A percentile compares a stretch with the other conserved stretches of the same genome.
phyloP scores from a whole-genome alignment of 1,140 invertebrate species.

The Dendrolimus kikuchii region DNA sequence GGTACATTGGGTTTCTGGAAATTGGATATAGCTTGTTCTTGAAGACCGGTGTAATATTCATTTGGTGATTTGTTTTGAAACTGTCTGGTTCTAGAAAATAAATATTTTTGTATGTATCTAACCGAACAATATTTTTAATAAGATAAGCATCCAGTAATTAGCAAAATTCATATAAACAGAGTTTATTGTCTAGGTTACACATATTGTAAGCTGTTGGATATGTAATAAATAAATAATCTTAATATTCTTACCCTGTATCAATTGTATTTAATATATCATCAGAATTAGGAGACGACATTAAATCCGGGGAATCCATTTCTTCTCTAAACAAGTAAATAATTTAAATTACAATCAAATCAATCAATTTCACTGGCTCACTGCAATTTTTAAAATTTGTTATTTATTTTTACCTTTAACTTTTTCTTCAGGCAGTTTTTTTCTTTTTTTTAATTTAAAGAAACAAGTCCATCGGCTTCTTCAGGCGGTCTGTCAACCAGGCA shows the following conservation, averaged over 20 bases:
- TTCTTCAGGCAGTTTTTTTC: too few species aligned
- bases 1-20: constrained; percentile 64
- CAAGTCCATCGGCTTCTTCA: too few species aligned
- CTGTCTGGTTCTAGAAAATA: constrained; percentile 6
- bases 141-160: too few species aligned
- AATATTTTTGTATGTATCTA: background rate
- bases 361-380: background rate
- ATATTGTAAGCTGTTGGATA: too few species aligned
- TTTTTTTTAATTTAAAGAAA: too few species aligned
- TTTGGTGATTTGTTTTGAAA: constrained; percentile 2
- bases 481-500: too few species aligned
- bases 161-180: too few species aligned
- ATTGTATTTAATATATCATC: constrained; percentile 12
- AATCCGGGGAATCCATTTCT: constrained; percentile 34
- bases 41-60: constrained; percentile 35
- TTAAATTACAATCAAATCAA: background rate
- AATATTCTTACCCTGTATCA: constrained; percentile 17
- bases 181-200: too few species aligned
- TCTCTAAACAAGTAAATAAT: constrained; percentile 1
- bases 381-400: too few species aligned
- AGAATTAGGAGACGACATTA: constrained; percentile 19
- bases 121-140: too few species aligned
- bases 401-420: too few species aligned
- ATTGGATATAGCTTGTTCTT: constrained; percentile 47
- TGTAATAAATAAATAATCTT: constrained; percentile 4